phyloP scores from a whole-genome alignment of 1,140 invertebrate genomes.

The Ruditapes philippinarum region DNA sequence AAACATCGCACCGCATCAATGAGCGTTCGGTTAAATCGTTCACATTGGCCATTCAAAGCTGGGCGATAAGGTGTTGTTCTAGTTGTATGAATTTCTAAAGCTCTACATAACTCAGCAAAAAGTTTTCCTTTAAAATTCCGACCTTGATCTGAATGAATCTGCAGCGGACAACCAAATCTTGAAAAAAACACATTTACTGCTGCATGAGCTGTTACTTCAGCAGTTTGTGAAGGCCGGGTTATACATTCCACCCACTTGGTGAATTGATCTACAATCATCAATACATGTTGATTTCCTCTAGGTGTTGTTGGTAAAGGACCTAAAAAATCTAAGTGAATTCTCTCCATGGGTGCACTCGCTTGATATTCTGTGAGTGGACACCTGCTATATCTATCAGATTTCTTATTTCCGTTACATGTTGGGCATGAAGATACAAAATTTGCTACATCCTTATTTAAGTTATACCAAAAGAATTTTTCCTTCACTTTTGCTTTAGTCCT shows the following conservation, averaged over 20 bases:
- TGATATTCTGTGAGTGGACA: constrained; percentile 7
- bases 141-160: background rate
- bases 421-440: constrained; percentile 24
- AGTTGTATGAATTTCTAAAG: background rate
- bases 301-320: constrained; percentile 48
- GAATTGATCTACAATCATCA: constrained; percentile 76
- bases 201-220: background rate
- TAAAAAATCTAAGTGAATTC: background rate
- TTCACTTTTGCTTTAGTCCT: constrained; percentile 29
- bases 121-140: background rate
- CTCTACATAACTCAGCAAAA: background rate
- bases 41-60: constrained; percentile 29
- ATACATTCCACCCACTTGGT: constrained; percentile 62
- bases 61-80: background rate
- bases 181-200: background rate
- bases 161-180: background rate
- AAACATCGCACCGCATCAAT: constrained; percentile 25
- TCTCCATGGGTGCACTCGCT: constrained; percentile 3
- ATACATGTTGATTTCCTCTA: constrained; percentile 73
- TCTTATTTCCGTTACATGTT: constrained; percentile 38
- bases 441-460: constrained; percentile 16
- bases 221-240: background rate
- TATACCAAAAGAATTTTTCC: constrained; percentile 29
- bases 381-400: background rate
- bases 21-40: constrained; percentile 72